phyloP scores from a whole-genome alignment of 2,113 vertebrate species.

The Clarias gariepinus region DNA sequence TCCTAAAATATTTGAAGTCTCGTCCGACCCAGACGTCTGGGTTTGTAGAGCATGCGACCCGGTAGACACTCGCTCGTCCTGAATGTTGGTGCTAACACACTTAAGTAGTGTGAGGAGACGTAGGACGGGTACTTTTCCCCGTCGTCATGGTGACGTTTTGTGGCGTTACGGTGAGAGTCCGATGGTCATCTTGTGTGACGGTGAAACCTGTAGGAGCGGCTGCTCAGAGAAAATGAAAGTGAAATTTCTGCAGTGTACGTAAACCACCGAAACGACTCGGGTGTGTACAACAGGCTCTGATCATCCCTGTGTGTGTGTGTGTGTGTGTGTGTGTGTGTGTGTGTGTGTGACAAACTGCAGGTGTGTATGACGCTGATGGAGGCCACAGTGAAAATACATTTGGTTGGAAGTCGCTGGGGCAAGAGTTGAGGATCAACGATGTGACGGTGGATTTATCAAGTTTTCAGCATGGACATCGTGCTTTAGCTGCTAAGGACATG shows the following conservation, averaged over 20 bases:
- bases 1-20: background rate
- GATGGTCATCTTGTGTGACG: too few species aligned
- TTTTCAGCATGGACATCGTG: constrained; percentile 99
- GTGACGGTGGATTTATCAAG: constrained; percentile 92
- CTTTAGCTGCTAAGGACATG: constrained; percentile 99
- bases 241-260: constrained; percentile 65
- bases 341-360: constrained; percentile 53
- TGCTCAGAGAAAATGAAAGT: constrained; percentile 73
- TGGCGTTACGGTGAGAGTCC: background rate
- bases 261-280: constrained; percentile 18
- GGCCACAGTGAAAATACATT: constrained; percentile 96
- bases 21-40: background rate
- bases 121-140: background rate
- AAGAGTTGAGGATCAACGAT: constrained; percentile 99
- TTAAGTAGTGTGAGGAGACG: background rate
- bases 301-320: background rate
- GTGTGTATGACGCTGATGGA: constrained; percentile 93
- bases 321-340: background rate
- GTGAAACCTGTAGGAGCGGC: background rate
- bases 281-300: background rate
- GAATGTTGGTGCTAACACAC: too few species aligned
- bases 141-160: background rate
- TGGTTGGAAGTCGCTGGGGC: constrained; percentile 99
- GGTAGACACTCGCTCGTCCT: background rate
- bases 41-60: too few species aligned